Conservation (phyloP, 2,797 vertebrate species). For the Kryptolebias ocellatus region DNA sequence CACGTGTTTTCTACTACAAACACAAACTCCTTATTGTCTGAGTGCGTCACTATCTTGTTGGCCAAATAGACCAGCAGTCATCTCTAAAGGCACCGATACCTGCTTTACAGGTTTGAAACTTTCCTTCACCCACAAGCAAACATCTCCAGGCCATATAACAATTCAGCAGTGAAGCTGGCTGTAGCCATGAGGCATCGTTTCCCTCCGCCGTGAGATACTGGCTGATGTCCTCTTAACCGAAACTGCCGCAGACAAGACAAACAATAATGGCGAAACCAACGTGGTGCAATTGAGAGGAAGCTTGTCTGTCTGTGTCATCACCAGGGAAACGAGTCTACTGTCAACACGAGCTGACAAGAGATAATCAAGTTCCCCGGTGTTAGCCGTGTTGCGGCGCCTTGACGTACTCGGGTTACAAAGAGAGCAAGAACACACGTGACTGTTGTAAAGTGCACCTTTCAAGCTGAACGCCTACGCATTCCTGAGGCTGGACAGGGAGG, state of each 20-base stretch:
- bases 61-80: conserved; percentile 61
- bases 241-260: conserved; percentile 23
- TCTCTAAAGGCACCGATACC: conserved; percentile 47
- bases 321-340: conserved; percentile 6
- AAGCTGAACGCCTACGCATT: conserved; percentile 68
- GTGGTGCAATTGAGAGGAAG: background rate
- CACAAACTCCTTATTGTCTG: conserved; percentile 23
- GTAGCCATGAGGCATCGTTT: background rate
- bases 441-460: conserved; percentile 41
- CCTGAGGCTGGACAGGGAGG: conserved; percentile 61
- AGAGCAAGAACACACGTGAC: conserved; percentile 24
- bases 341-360: background rate
- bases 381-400: background rate
- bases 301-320: background rate
- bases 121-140: conserved; percentile 53
- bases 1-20: conserved; percentile 36
- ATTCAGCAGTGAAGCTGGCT: background rate
- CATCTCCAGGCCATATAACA: conserved; percentile 10
- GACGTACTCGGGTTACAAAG: conserved; percentile 11
- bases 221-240: conserved; percentile 10
- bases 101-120: conserved; percentile 64
- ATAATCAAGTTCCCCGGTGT: conserved; percentile 5
- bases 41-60: conserved; percentile 44
- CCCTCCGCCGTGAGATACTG: background rate
- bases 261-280: conserved; percentile 16